Percentiles rank a stretch among this genome's conserved stretches.
Evolutionary conservation across 2,113 vertebrate genomes (phyloP).

Genomic region (Phainopepla nitens): DNA sequence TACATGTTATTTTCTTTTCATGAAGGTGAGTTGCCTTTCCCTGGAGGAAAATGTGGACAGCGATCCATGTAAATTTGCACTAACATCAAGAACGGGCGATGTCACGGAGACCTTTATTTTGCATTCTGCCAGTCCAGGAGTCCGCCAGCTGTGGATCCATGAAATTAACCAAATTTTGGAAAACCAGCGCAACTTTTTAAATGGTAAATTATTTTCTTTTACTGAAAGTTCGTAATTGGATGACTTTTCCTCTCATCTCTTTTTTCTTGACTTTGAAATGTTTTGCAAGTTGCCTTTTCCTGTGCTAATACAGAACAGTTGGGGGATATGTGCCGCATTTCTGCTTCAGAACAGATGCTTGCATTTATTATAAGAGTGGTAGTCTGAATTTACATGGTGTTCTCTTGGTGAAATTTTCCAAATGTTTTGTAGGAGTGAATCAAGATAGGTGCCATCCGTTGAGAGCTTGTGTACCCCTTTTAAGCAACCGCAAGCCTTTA

Average conservation of each 20-base stretch:
- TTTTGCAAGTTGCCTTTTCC: not conserved
- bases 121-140: conserved; percentile 85
- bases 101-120: conserved; percentile 85
- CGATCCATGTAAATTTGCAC: conserved; percentile 93
- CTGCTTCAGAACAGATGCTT: conserved; percentile 44
- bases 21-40: conserved; percentile 94
- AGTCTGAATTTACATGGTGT: conserved; percentile 29
- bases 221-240: not conserved
- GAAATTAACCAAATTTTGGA: conserved; percentile 98
- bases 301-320: conserved; percentile 8
- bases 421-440: conserved; percentile 56
- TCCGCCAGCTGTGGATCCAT: conserved; percentile 90
- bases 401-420: conserved; percentile 39
- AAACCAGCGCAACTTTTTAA: conserved; percentile 98
- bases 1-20: not conserved
- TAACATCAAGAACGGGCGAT: conserved; percentile 89
- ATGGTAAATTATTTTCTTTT: conserved; percentile 78
- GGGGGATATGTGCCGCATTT: not conserved
- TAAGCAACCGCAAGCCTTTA: not conserved
- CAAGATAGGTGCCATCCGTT: not conserved
- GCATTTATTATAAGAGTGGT: conserved; percentile 1
- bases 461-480: not conserved
- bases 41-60: conserved; percentile 92
- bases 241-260: not conserved
- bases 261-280: conserved; percentile 4